Evolutionary conservation across 2,888 invertebrate species (phyloP), one percentile per base, ranked within the genome.

Genomic region (Nomada flava): DNA sequence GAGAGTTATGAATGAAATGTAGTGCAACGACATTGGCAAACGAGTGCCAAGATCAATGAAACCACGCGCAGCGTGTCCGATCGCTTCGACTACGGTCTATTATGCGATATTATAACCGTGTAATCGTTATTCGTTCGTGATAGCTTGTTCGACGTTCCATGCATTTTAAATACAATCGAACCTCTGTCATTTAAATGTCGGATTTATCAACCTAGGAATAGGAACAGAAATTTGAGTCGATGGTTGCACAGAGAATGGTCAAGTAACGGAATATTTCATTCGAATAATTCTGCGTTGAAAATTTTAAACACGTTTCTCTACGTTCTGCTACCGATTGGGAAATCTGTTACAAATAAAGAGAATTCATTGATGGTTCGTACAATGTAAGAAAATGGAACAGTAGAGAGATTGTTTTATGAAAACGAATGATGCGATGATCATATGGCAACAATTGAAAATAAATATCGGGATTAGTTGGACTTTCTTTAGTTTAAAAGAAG

Each of bases 1-100:
- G 82, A 77, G 63, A 85, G 83, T 86, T 84, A 88, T 89, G 91
- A 91, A 91, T 91, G 89, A 89, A 89, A 89, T 91, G 78, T 88
- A 89, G 88, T 90, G 88, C 88, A 90, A 64, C 78, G 74, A 59
- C 72, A 78, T 77, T 75, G 80, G 71, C 79, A 75, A 65, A 60
- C 78, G 78, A 73, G 59, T 70, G 84, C 75, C 84, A 82, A 84
- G 88, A 88, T 88, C 84, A 84, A 83, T 83, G 87, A 62, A 72
- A 73, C 73, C 26, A 50, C 52, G 23, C 29, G 42, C 68, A 20
- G 15, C 75, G 47, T n/a, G 47, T 57, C 18, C 42, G 13, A 44
- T 15, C 44, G 55, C 18, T 42, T 36, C 64, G 36, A 55, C 60
- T 63, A n/a, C 50, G 20, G 11, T 18, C 42, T 55, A 64, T 67